A percentile compares a stretch with the other conserved stretches of the same genome.
Conservation (phyloP, 2,888 invertebrate species). For the Drosophila anceps region DNA sequence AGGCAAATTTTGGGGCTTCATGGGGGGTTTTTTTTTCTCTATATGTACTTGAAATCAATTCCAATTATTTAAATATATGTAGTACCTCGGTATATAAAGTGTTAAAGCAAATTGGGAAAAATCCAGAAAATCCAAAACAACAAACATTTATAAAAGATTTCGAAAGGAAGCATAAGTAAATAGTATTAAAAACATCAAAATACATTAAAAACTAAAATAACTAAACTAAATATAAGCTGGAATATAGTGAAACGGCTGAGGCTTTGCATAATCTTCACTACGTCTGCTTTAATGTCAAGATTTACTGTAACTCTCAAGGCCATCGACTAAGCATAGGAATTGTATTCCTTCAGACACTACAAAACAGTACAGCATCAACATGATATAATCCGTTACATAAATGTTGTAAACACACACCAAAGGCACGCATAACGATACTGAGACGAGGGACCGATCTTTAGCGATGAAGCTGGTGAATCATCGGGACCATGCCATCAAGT, state of each 20-base stretch:
- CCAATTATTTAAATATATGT: not conserved
- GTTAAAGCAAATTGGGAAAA: not conserved
- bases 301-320: not conserved
- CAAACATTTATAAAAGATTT: no score
- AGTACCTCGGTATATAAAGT: not conserved
- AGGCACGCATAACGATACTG: conserved; percentile 2
- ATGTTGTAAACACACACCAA: not conserved
- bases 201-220: not conserved
- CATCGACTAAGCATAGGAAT: conserved; percentile 6
- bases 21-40: not conserved
- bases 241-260: not conserved
- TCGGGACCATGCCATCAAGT: conserved; percentile 22
- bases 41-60: not conserved
- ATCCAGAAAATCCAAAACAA: not conserved
- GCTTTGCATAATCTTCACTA: not conserved
- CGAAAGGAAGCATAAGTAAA: no score
- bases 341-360: not conserved
- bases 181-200: no score
- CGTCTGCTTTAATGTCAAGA: not conserved
- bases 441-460: not conserved
- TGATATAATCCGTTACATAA: conserved; percentile 5
- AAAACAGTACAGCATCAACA: not conserved
- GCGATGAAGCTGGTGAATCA: conserved; percentile 26
- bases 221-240: not conserved
- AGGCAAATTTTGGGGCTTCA: not conserved